Evolutionary conservation across 2,888 invertebrate genomes (phyloP).

Genomic region (Tetropium fuscum): DNA sequence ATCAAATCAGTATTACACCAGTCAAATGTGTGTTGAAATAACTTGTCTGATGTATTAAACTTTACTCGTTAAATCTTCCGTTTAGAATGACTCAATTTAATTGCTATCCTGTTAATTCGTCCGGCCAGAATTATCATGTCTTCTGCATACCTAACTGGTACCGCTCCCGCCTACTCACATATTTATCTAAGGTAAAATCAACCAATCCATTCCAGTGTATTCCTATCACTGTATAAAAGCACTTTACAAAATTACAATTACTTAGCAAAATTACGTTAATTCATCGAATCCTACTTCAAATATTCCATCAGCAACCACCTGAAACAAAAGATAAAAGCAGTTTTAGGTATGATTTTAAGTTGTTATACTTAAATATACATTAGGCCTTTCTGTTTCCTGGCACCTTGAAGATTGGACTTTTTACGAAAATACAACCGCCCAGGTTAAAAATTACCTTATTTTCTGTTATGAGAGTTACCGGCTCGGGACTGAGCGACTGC

Average conservation of each 20-base stretch:
- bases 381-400: slow-evolving; percentile 19
- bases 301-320: slow-evolving; percentile 20
- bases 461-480: slow-evolving; percentile 15
- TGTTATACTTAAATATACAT: slow-evolving; percentile 31
- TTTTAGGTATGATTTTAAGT: slow-evolving; percentile 17
- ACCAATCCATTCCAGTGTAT: slow-evolving; percentile 43
- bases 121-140: too few relatives aligned
- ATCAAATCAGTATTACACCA: too few relatives aligned
- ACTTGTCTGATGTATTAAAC: too few relatives aligned
- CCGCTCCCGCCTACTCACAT: slow-evolving; percentile 1
- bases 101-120: too few relatives aligned
- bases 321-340: slow-evolving; percentile 26
- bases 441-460: background rate
- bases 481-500: slow-evolving; percentile 42
- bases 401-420: slow-evolving; percentile 26
- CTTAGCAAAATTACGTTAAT: slow-evolving; percentile 45
- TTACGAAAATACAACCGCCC: slow-evolving; percentile 14
- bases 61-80: too few relatives aligned
- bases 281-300: slow-evolving; percentile 25
- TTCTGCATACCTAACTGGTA: background rate
- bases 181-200: slow-evolving; percentile 38
- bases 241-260: slow-evolving; percentile 50
- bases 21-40: too few relatives aligned
- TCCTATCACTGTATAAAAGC: slow-evolving; percentile 42
- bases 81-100: too few relatives aligned